These are phyloP conservation scores for Picathartes gymnocephalus DNA, from an alignment of 2,113 vertebrate species.

Conservation along the genomic window DNA sequence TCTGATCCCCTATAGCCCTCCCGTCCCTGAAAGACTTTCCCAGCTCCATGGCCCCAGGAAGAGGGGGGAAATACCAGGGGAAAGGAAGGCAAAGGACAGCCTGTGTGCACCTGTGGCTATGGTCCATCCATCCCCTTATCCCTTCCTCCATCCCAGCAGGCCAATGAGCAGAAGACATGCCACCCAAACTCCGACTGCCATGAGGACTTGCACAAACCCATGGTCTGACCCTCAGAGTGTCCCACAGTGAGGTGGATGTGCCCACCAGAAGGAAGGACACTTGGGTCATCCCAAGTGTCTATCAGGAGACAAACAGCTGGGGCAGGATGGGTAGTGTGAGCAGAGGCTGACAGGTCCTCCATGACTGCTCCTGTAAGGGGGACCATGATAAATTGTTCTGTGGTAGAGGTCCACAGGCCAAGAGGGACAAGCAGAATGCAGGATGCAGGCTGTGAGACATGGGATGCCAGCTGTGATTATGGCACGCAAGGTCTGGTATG, in stretches of 20 bases:
- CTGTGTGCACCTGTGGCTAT: rapidly evolving
- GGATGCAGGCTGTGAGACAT: background rate
- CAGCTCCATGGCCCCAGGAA: background rate
- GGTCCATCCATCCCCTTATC: background rate
- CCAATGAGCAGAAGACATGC: background rate
- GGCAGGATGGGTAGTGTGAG: background rate
- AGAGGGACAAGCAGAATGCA: background rate
- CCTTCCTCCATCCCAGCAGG: background rate
- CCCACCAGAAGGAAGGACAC: background rate
- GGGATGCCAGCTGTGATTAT: background rate
- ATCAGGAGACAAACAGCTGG: background rate
- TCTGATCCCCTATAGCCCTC: background rate
- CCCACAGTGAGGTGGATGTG: background rate
- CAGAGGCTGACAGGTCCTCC: background rate
- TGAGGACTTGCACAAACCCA: background rate
- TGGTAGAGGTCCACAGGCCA: background rate
- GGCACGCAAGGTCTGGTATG: background rate
- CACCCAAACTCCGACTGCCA: background rate
- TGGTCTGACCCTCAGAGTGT: background rate
- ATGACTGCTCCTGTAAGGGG: background rate
- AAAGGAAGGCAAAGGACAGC: background rate
- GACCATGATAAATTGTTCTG: background rate
- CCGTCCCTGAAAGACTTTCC: background rate
- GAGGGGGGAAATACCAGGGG: rapidly evolving
- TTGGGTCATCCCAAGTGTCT: background rate